Evolutionary conservation across 1,140 invertebrate genomes (phyloP).

Genomic region (Paramacrobiotus metropolitanus): DNA sequence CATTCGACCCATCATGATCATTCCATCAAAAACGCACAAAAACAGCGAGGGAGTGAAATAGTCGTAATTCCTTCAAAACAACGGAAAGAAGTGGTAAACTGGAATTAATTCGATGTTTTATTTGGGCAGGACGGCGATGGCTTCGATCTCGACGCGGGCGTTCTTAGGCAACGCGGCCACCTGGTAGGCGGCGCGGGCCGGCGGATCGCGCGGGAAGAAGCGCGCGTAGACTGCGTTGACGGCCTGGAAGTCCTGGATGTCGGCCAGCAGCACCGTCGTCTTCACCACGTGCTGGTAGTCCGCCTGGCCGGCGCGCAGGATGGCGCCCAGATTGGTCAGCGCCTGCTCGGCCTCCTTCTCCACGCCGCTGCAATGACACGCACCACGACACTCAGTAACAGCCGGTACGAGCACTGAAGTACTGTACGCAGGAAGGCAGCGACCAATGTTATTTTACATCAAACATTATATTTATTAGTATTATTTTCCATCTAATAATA

Average conservation of each 20-base stretch:
- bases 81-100: too few species aligned
- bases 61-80: too few species aligned
- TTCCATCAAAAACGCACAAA: too few species aligned
- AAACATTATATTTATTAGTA: neutral
- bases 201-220: neutral
- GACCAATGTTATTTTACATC: neutral
- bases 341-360: constrained; percentile 1
- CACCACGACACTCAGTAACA: too few species aligned
- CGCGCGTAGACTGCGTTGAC: neutral
- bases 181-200: neutral
- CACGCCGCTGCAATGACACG: neutral
- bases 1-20: too few species aligned
- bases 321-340: neutral
- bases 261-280: neutral
- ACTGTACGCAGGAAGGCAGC: too few species aligned
- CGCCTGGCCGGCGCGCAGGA: neutral
- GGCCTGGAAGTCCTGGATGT: neutral
- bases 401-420: too few species aligned
- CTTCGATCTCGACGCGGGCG: constrained; percentile 4
- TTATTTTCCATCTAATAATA: neutral
- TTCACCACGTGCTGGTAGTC: neutral
- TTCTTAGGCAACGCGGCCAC: neutral
- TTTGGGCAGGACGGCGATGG: constrained; percentile 1
- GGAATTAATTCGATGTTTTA: too few species aligned
- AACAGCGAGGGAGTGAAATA: too few species aligned